A percentile compares a stretch with the other conserved stretches of the same genome.
phyloP scores from a whole-genome alignment of 92 coral and sea anemone species.

The Epizoanthus illoricatus region DNA sequence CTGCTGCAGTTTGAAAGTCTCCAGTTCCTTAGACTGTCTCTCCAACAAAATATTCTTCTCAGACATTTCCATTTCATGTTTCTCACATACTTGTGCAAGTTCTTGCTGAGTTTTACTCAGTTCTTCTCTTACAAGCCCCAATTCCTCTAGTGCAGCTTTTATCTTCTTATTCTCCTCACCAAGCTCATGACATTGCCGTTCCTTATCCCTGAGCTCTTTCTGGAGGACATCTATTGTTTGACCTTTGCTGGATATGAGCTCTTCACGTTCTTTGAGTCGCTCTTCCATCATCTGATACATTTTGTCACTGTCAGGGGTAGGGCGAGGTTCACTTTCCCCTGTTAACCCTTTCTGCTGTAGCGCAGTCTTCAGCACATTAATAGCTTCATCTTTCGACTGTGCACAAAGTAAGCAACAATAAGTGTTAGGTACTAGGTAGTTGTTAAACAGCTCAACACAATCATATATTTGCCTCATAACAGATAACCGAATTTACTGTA shows the following conservation, averaged over 20 bases:
- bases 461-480: not conserved
- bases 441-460: not conserved
- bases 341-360: conserved; percentile 87
- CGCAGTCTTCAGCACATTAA: conserved; percentile 85
- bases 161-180: conserved; percentile 23
- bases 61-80: conserved; percentile 54
- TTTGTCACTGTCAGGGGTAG: conserved; percentile 76
- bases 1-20: not conserved
- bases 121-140: conserved; percentile 37
- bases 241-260: conserved; percentile 49
- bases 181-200: conserved; percentile 28
- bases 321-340: conserved; percentile 53
- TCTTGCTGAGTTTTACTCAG: not conserved
- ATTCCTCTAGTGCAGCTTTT: conserved; percentile 34
- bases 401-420: conserved; percentile 9
- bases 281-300: conserved; percentile 81
- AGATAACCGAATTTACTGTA: no score
- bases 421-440: not conserved
- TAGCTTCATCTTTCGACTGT: conserved; percentile 98
- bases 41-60: conserved; percentile 13
- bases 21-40: conserved; percentile 23
- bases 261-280: conserved; percentile 80
- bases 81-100: conserved; percentile 51
- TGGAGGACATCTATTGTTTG: conserved; percentile 56
- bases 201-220: conserved; percentile 56